Conservation (phyloP, 2,113 vertebrate species). For the Sebastes schlegelii region DNA sequence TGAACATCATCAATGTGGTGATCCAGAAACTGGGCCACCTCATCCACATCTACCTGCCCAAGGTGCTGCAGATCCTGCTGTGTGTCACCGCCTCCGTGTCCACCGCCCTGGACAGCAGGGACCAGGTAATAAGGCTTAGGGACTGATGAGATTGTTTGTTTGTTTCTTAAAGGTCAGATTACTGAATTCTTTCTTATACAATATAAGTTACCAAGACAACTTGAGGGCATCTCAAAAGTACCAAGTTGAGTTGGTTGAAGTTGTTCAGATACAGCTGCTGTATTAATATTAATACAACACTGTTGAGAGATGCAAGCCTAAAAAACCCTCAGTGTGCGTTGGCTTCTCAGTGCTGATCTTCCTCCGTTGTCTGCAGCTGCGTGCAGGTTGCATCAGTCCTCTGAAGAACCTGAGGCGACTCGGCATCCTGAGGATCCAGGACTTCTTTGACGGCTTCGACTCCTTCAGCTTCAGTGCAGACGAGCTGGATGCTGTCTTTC, state of each 20-base stretch:
- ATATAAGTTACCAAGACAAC: neutral
- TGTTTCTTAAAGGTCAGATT: neutral
- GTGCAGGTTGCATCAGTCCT: constrained; percentile 88
- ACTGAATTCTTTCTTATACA: neutral
- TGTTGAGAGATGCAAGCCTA: neutral
- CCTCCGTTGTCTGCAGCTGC: constrained; percentile 82
- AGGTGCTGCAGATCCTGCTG: constrained; percentile 93
- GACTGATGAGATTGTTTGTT: neutral
- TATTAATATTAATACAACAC: too few species aligned
- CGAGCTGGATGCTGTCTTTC: constrained; percentile 92
- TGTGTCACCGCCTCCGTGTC: constrained; percentile 89
- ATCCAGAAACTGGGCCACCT: constrained; percentile 93
- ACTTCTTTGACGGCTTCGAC: constrained; percentile 92
- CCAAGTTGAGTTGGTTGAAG: neutral
- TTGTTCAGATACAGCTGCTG: too few species aligned
- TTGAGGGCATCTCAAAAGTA: neutral
- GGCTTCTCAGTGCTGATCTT: neutral
- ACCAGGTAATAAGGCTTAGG: constrained; percentile 84
- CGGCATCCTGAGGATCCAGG: constrained; percentile 89
- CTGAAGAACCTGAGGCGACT: constrained; percentile 95
- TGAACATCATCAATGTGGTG: constrained; percentile 91
- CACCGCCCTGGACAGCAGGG: constrained; percentile 86
- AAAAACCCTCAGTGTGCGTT: neutral
- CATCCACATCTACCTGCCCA: constrained; percentile 88
- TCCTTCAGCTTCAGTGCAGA: constrained; percentile 88